Conservation (phyloP, 2,888 invertebrate genomes). For the Lithophane leautieri region DNA sequence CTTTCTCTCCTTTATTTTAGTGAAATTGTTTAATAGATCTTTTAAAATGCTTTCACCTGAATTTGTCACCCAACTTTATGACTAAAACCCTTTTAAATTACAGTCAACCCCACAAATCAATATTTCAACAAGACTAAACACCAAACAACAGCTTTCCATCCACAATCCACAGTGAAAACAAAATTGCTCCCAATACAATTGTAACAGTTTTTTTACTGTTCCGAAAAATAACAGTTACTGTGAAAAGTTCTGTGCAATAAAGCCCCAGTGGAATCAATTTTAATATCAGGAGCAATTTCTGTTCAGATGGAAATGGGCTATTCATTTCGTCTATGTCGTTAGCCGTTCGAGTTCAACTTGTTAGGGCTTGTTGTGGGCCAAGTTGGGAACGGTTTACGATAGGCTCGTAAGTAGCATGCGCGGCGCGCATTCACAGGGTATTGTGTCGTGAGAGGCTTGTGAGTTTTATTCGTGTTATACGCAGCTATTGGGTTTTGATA, state of each 20-base stretch:
- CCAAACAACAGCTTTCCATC: conserved; percentile 39
- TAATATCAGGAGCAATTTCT: conserved; percentile 75
- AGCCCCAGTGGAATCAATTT: conserved; percentile 80
- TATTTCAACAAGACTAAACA: conserved; percentile 19
- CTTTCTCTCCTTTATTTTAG: background rate
- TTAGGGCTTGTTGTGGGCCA: conserved; percentile 64
- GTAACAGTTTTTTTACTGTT: conserved; percentile 46
- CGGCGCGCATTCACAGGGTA: conserved; percentile 28
- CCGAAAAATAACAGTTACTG: conserved; percentile 69
- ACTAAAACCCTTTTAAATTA: conserved; percentile 20
- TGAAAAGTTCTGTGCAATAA: conserved; percentile 76
- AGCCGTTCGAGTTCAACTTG: conserved; percentile 70
- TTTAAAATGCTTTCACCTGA: background rate
- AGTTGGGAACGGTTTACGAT: conserved; percentile 43
- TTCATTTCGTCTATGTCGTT: conserved; percentile 76
- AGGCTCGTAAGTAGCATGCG: conserved; percentile 36
- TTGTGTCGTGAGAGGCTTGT: conserved; percentile 17
- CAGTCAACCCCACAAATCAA: conserved; percentile 28
- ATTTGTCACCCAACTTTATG: background rate
- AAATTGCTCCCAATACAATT: conserved; percentile 57
- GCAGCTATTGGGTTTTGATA: conserved; percentile 32
- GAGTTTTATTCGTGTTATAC: conserved; percentile 39
- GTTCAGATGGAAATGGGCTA: conserved; percentile 69
- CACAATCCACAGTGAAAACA: conserved; percentile 50
- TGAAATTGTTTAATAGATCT: background rate